Evolutionary conservation across 1,140 invertebrate genomes (phyloP), one percentile per base, ranked within the genome.

Genomic region (Eurosta solidaginis): DNA sequence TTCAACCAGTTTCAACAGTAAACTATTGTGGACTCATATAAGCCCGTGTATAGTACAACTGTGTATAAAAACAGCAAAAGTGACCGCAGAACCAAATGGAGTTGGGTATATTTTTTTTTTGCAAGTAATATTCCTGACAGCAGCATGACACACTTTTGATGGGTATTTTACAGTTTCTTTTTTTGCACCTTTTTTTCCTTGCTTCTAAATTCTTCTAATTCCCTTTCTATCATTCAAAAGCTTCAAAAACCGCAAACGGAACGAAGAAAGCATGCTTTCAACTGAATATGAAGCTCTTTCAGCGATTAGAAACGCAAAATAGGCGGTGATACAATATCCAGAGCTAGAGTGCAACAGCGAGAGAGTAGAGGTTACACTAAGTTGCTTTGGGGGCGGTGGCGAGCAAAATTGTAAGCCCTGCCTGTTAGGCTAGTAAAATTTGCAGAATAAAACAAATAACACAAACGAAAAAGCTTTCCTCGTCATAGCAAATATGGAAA

Each of bases 401-500:
- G n/a, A n/a, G n/a, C n/a, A n/a, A n/a, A n/a, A n/a, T n/a, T n/a
- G n/a, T n/a, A n/a, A n/a, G n/a, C n/a, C n/a, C 54, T 17, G 14
- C 14, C 27, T 33, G 54, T 63, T 33, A 10, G 54, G 29, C 54
- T n/a, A 47, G n/a, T 12, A 12, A 14, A 9, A 47, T 40, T 25
- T 5, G 29, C 0, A 17, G 3, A 49, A 49, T 17, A 49, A 49
- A 49, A 49, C 4, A 49, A 6, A 27, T 2, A 2, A 29, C 45
- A 47, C 7, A 25, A 36, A 36, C 54, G 14, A 40, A 68, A 29
- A 63, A 59, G n/a, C n/a, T n/a, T 33, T 59, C 27, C 40, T 68
- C 33, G 36, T 40, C 36, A 68, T 68, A 33, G 29, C n/a, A 68
- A 68, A 68, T 68, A 29, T 40, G 59, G 59, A 68, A 68, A 68